A percentile compares a stretch with the other conserved stretches of the same genome.
phyloP scores from a whole-genome alignment of 2,888 invertebrate genomes.

The Oscheius sp. region DNA sequence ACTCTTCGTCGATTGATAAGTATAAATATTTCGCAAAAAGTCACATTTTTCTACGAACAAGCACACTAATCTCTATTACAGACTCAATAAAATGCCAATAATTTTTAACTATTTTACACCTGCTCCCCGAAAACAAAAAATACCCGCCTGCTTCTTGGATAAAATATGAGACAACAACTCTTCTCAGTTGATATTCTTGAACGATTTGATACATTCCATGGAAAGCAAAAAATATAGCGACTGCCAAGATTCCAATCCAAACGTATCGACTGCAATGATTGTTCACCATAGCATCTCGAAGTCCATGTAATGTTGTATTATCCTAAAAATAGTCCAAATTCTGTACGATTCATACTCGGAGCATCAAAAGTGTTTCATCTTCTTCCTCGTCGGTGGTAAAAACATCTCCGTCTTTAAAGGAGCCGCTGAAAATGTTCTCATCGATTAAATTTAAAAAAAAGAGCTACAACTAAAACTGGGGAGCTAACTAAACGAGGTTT shows the following conservation, averaged over 20 bases:
- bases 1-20: background rate
- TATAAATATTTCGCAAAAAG: background rate
- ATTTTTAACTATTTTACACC: too few species aligned
- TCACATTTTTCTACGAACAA: too few species aligned
- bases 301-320: constrained; percentile 58
- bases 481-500: too few species aligned
- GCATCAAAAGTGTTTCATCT: constrained; percentile 40
- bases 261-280: constrained; percentile 36
- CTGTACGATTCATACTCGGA: constrained; percentile 35
- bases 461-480: too few species aligned
- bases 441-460: background rate
- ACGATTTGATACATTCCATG: constrained; percentile 53
- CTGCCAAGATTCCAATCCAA: constrained; percentile 51
- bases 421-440: constrained; percentile 21
- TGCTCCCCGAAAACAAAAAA: too few species aligned
- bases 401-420: constrained; percentile 22
- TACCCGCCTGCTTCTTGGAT: constrained; percentile 50
- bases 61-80: background rate
- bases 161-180: constrained; percentile 62
- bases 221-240: constrained; percentile 42
- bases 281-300: constrained; percentile 52
- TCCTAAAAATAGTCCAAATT: constrained; percentile 35
- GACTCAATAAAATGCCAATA: background rate
- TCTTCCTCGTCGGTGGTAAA: constrained; percentile 39
- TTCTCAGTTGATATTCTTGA: constrained; percentile 40